Conservation (phyloP, 2,888 invertebrate species). For the Drosophila mercatorum region DNA sequence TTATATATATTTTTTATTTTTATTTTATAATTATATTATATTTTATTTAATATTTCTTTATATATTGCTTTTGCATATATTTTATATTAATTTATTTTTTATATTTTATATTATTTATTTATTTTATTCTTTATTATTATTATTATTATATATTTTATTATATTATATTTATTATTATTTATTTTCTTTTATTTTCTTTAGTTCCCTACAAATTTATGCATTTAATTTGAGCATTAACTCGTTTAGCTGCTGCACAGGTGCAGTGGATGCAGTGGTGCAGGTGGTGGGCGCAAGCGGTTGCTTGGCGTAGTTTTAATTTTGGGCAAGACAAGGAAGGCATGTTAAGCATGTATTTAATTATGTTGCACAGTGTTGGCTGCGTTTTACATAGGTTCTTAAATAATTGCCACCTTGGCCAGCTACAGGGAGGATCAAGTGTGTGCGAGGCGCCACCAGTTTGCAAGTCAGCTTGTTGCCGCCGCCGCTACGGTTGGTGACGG, state of each 20-base stretch:
- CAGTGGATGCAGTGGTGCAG: not conserved
- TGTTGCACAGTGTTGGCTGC: constrained; percentile 44
- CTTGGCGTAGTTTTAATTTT: constrained; percentile 3
- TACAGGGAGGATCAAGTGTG: not conserved
- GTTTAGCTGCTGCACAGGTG: constrained; percentile 8
- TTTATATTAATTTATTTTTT: not conserved
- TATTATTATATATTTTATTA: no score
- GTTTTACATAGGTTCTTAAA: constrained; percentile 35
- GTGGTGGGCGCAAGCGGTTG: not conserved
- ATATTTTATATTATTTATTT: not conserved
- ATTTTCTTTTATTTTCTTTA: not conserved
- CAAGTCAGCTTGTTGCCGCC: constrained; percentile 10
- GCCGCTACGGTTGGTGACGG: constrained; percentile 1
- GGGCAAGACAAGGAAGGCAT: constrained; percentile 11
- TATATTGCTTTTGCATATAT: not conserved
- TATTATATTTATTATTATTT: not conserved
- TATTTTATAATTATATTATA: no score
- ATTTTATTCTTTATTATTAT: no score
- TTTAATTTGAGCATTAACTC: constrained; percentile 22
- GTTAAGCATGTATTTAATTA: constrained; percentile 42
- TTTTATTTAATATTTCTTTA: no score
- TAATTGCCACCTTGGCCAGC: constrained; percentile 43
- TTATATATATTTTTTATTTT: no score
- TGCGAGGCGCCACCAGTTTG: not conserved
- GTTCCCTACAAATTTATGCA: constrained; percentile 4